These are phyloP conservation scores for Arbacia lixula DNA, from an alignment of 53 echinoderm and acorn worm species.

Conservation along the genomic window DNA sequence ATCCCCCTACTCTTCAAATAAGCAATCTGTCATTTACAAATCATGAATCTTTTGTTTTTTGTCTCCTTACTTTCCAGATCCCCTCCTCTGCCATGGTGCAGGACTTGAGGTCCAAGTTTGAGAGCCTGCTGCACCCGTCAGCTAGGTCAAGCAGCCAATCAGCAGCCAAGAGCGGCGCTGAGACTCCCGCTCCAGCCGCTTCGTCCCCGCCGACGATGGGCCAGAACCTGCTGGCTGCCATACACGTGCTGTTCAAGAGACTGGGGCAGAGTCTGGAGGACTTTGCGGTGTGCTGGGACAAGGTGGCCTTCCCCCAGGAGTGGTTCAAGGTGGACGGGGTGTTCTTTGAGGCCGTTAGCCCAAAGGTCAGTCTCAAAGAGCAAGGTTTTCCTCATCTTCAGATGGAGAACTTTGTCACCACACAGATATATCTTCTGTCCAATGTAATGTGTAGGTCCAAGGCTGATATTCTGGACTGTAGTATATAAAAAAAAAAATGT, in stretches of 20 bases:
- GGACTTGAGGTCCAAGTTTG: slow-evolving; percentile 68
- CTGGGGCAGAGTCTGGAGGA: slow-evolving; percentile 71
- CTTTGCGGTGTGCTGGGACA: slow-evolving; percentile 67
- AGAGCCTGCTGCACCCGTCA: slow-evolving; percentile 61
- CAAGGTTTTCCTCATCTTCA: too few relatives aligned
- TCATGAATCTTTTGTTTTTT: too few relatives aligned
- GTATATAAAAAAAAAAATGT: too few relatives aligned
- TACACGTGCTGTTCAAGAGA: slow-evolving; percentile 80
- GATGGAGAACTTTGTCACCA: too few relatives aligned
- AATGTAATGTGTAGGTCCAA: too few relatives aligned
- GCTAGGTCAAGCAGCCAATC: not conserved
- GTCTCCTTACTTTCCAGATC: not conserved
- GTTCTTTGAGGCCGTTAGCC: slow-evolving; percentile 72
- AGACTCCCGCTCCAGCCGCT: slow-evolving; percentile 46
- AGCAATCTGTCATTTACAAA: too few relatives aligned
- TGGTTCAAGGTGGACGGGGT: slow-evolving; percentile 78
- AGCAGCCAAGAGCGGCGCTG: not conserved
- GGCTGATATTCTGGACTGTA: too few relatives aligned
- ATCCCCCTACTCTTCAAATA: too few relatives aligned
- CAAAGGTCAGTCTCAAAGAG: slow-evolving; percentile 69
- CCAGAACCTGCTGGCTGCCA: slow-evolving; percentile 79
- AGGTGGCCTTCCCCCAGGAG: slow-evolving; percentile 67
- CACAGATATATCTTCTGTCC: too few relatives aligned
- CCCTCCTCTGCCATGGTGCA: slow-evolving; percentile 61
- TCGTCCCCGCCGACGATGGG: slow-evolving; percentile 70